A percentile compares a stretch with the other conserved stretches of the same genome.
These are phyloP conservation scores for Eretmocerus hayati DNA, from an alignment of 2,888 invertebrate species.

Conservation along the genomic window DNA sequence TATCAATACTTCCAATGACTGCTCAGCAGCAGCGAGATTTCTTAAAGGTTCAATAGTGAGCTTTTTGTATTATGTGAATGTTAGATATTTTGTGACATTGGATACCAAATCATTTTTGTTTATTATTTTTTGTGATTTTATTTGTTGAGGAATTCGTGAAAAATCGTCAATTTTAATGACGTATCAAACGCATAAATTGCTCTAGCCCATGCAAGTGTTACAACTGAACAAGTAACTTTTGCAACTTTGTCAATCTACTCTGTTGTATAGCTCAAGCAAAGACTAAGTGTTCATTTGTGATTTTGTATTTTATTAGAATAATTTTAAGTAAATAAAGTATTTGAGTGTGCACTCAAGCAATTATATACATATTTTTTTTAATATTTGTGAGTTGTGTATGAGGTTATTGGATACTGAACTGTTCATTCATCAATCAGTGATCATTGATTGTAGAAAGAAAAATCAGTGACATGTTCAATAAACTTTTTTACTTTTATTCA, in stretches of 20 bases:
- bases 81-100: slow-evolving; percentile 5
- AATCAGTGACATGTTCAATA: slow-evolving; percentile 19
- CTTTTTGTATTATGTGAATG: slow-evolving; percentile 11
- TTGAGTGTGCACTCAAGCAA: slow-evolving; percentile 41
- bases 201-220: slow-evolving; percentile 42
- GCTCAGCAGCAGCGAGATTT: slow-evolving; percentile 6
- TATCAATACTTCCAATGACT: slow-evolving; percentile 17
- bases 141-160: slow-evolving; percentile 7
- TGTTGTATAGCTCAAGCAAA: slow-evolving; percentile 42
- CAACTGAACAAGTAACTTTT: slow-evolving; percentile 36
- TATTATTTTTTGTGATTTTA: slow-evolving; percentile 12
- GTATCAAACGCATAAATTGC: slow-evolving; percentile 17
- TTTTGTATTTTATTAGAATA: slow-evolving; percentile 47
- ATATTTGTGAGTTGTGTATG: slow-evolving; percentile 18
- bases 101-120: slow-evolving; percentile 7
- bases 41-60: slow-evolving; percentile 5
- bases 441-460: slow-evolving; percentile 20
- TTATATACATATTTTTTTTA: slow-evolving; percentile 16
- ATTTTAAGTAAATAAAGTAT: slow-evolving; percentile 44
- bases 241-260: slow-evolving; percentile 39
- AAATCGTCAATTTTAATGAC: slow-evolving; percentile 11
- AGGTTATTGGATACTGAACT: slow-evolving; percentile 15
- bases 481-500: slow-evolving; percentile 22
- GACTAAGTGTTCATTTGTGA: slow-evolving; percentile 47
- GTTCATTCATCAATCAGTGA: slow-evolving; percentile 12